These are phyloP conservation scores for Trichomycterus rosablanca DNA, from an alignment of 2,113 vertebrate species.

Conservation along the genomic window DNA sequence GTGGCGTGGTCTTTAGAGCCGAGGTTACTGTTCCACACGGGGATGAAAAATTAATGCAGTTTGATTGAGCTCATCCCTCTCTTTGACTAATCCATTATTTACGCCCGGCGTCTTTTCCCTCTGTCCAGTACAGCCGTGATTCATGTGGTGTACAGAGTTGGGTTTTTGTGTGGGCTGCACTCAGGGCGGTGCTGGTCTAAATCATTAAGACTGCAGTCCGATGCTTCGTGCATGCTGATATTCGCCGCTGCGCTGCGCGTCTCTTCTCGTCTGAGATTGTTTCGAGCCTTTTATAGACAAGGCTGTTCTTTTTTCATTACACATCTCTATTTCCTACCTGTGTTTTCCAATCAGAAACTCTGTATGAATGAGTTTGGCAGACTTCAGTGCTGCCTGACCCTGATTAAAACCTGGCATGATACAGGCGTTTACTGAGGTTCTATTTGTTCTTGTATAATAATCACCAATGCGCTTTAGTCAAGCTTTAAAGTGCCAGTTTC, in stretches of 20 bases:
- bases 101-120: slow-evolving; percentile 16
- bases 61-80: slow-evolving; percentile 46
- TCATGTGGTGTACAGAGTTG: slow-evolving; percentile 38
- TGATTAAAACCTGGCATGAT: too few species aligned
- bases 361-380: too few species aligned
- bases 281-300: not conserved
- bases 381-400: too few species aligned
- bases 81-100: slow-evolving; percentile 45
- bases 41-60: slow-evolving; percentile 46
- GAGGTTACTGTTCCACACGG: slow-evolving; percentile 3
- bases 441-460: too few species aligned
- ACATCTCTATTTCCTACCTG: not conserved
- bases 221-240: not conserved
- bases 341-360: too few species aligned
- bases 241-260: too few species aligned
- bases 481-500: too few species aligned
- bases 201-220: too few species aligned
- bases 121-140: too few species aligned
- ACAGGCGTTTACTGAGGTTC: too few species aligned
- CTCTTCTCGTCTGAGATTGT: not conserved
- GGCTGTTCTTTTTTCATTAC: not conserved
- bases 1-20: not conserved
- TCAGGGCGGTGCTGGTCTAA: not conserved
- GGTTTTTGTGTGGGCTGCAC: slow-evolving; percentile 22
- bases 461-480: too few species aligned